Conservation (phyloP, 2,888 invertebrate genomes). For the Chalcosyrphus nemorum region DNA sequence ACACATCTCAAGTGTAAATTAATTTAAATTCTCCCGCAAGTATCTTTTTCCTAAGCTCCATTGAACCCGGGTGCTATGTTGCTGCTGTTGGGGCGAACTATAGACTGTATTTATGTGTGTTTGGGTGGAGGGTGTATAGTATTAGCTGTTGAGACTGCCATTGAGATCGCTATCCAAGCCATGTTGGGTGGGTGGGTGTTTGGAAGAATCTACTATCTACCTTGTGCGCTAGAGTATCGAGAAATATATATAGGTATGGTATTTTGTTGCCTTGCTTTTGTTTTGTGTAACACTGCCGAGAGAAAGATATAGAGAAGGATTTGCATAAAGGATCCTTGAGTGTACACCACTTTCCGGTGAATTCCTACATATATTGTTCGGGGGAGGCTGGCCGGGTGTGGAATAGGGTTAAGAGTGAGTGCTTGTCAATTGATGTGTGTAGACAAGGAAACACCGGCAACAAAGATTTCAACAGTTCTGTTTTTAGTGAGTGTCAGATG, state of each 20-base stretch:
- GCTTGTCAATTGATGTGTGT: constrained; percentile 41
- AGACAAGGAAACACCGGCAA: constrained; percentile 29
- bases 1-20: constrained; percentile 40
- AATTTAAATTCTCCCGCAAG: constrained; percentile 49
- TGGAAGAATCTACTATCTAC: no score
- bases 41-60: constrained; percentile 37
- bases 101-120: neutral
- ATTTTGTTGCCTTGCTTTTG: constrained; percentile 30
- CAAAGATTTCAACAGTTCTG: neutral
- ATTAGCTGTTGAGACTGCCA: constrained; percentile 17
- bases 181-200: no score
- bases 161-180: constrained; percentile 32
- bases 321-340: constrained; percentile 48
- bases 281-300: constrained; percentile 20
- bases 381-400: no score
- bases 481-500: neutral
- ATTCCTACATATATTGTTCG: constrained; percentile 14
- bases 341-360: constrained; percentile 33
- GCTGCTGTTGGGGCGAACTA: neutral
- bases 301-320: constrained; percentile 31
- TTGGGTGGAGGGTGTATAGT: no score
- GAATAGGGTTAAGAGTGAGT: neutral
- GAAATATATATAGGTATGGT: neutral
- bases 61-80: constrained; percentile 14
- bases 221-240: no score